Evolutionary conservation across 1,140 invertebrate species (phyloP).

Genomic region (Watersipora subatra): DNA sequence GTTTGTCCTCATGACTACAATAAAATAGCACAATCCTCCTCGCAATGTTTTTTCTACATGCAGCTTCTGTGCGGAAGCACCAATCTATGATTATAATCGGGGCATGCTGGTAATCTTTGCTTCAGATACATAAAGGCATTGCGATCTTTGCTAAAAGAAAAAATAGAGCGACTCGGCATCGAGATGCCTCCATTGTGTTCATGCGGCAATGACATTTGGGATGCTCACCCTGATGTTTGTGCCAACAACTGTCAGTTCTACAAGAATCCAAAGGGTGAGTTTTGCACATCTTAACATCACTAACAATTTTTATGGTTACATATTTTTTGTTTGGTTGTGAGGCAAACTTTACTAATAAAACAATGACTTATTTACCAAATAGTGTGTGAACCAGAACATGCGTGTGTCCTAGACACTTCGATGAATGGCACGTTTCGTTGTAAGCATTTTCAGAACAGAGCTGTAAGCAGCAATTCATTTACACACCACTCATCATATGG

Average conservation of each 20-base stretch:
- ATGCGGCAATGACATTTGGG: constrained; percentile 31
- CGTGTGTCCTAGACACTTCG: too few relatives aligned
- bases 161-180: constrained; percentile 18
- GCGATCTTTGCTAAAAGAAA: constrained; percentile 23
- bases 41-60: too few relatives aligned
- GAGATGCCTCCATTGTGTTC: constrained; percentile 29
- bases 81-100: too few relatives aligned
- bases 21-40: too few relatives aligned
- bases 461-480: too few relatives aligned
- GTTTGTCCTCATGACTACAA: too few relatives aligned
- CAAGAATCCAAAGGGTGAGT: constrained; percentile 32
- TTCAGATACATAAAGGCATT: constrained; percentile 30
- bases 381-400: too few relatives aligned
- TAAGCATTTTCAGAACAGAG: too few relatives aligned
- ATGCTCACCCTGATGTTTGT: constrained; percentile 34
- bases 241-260: constrained; percentile 39
- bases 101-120: too few relatives aligned
- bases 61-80: too few relatives aligned
- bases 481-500: too few relatives aligned
- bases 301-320: not conserved
- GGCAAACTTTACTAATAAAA: not conserved
- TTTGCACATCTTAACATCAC: not conserved
- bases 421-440: too few relatives aligned
- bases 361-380: not conserved
- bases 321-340: not conserved